phyloP scores from a whole-genome alignment of 1,140 invertebrate genomes.

The Scylla paramamosain region DNA sequence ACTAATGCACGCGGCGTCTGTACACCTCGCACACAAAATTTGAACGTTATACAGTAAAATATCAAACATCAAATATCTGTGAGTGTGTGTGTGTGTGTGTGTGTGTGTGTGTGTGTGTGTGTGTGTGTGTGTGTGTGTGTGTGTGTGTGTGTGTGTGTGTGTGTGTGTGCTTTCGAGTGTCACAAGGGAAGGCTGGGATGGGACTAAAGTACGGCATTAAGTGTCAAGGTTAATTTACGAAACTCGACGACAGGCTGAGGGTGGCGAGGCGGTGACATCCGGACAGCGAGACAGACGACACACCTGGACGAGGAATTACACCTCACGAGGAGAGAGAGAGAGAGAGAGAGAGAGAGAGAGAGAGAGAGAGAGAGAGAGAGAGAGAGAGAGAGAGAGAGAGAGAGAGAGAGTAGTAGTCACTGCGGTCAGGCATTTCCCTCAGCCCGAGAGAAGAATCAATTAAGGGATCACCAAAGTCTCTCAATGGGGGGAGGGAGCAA shows the following conservation, averaged over 20 bases:
- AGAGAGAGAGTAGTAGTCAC: no score
- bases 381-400: no score
- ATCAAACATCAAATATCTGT: background rate
- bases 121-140: constrained; percentile 46
- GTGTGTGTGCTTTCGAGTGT: background rate
- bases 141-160: constrained; percentile 43
- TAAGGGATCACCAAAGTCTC: background rate
- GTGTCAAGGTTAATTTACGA: no score
- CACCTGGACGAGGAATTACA: background rate
- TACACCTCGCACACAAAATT: no score
- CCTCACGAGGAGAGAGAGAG: background rate
- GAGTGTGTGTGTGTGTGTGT: constrained; percentile 21
- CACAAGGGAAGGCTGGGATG: background rate
- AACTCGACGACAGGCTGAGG: background rate
- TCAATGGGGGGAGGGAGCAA: background rate
- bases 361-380: no score
- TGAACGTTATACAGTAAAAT: background rate
- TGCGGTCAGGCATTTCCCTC: background rate
- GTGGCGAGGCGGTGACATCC: background rate
- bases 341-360: no score
- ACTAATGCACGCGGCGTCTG: no score
- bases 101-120: constrained; percentile 31
- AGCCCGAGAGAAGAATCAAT: background rate
- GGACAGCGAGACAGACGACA: background rate
- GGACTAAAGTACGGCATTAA: background rate